These are phyloP conservation scores for Caenorhabditis latens DNA, from an alignment of 1,140 invertebrate species.

Conservation along the genomic window DNA sequence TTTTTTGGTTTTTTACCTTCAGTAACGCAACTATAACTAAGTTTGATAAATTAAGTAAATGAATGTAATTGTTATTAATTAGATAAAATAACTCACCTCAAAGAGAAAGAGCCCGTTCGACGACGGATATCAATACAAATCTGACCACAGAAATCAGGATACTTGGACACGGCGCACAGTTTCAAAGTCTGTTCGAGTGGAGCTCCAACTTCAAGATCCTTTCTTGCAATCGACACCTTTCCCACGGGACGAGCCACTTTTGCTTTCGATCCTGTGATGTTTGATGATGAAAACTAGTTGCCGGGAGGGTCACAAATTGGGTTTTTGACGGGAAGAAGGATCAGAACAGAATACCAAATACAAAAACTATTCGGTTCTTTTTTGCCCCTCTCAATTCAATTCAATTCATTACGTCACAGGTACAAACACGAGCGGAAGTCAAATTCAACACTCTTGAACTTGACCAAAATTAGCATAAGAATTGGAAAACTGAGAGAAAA, in stretches of 20 bases:
- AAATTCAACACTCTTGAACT: not conserved
- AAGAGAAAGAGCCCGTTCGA: not conserved
- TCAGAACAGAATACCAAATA: slow-evolving; percentile 32
- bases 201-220: slow-evolving; percentile 34
- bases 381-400: not conserved
- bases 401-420: slow-evolving; percentile 25
- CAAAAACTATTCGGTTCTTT: not conserved
- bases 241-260: slow-evolving; percentile 55
- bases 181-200: slow-evolving; percentile 11
- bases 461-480: slow-evolving; percentile 29
- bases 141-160: slow-evolving; percentile 25
- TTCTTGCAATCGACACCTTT: slow-evolving; percentile 49
- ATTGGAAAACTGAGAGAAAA: slow-evolving; percentile 1
- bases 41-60: too few species aligned
- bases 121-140: slow-evolving; percentile 50
- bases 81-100: not conserved
- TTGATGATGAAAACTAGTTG: slow-evolving; percentile 19
- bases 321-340: not conserved
- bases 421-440: not conserved
- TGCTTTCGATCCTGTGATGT: slow-evolving; percentile 46
- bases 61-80: too few species aligned
- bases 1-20: too few species aligned
- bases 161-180: slow-evolving; percentile 46
- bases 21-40: too few species aligned
- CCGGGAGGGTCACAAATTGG: slow-evolving; percentile 20